phyloP scores from a whole-genome alignment of 64 coral and sea anemone species.

The Stichodactyla helianthus region DNA sequence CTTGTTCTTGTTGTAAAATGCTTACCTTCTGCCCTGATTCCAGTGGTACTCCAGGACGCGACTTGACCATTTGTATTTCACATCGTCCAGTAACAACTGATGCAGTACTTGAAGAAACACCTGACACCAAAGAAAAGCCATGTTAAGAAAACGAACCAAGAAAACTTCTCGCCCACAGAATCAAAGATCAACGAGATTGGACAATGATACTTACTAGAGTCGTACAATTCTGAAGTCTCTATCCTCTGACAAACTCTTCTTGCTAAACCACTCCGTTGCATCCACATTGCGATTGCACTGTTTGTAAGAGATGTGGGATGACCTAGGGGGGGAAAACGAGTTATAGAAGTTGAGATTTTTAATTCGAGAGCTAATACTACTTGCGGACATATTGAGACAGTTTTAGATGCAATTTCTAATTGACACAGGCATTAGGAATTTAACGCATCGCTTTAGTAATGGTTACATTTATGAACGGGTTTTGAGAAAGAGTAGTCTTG shows the following conservation, averaged over 20 bases:
- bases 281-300: background rate
- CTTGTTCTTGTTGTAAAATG: no score
- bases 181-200: background rate
- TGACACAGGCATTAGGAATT: no score
- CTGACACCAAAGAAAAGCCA: background rate
- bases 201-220: background rate
- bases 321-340: background rate
- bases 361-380: no score
- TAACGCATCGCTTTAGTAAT: no score
- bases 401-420: no score
- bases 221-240: background rate
- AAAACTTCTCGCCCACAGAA: background rate
- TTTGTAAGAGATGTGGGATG: background rate
- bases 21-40: background rate
- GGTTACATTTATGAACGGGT: no score
- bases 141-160: background rate
- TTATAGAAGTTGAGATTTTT: no score
- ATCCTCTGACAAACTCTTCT: background rate
- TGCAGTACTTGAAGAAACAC: background rate
- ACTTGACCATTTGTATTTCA: background rate
- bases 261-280: background rate
- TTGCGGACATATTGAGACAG: no score
- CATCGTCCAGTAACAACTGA: conserved; percentile 3
- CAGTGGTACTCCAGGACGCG: background rate
- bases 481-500: no score